Conservation (phyloP, 2,888 invertebrate genomes). For the Lasius fuliginosus region DNA sequence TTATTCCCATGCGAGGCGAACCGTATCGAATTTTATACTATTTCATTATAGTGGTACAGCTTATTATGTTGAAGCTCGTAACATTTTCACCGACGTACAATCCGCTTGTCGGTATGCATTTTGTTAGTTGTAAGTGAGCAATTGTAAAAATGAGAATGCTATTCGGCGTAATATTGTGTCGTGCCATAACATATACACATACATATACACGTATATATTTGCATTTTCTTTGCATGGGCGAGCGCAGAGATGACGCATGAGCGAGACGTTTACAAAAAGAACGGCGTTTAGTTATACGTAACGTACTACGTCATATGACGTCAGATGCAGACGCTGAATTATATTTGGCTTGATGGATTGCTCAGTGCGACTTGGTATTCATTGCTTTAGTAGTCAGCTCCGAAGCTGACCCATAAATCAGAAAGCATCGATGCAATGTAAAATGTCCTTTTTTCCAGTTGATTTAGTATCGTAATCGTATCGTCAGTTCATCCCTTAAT, state of each 20-base stretch:
- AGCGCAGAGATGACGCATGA: slow-evolving; percentile 31
- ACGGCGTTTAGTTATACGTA: slow-evolving; percentile 33
- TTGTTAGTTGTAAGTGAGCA: slow-evolving; percentile 13
- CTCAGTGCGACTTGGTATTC: slow-evolving; percentile 26
- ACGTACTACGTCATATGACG: slow-evolving; percentile 42
- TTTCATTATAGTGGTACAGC: slow-evolving; percentile 15
- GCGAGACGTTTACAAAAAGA: slow-evolving; percentile 31
- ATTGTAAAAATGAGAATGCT: slow-evolving; percentile 48
- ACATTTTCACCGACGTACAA: background rate
- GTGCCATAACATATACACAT: slow-evolving; percentile 3
- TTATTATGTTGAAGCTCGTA: slow-evolving; percentile 10
- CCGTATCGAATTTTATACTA: background rate
- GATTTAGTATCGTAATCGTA: slow-evolving; percentile 12
- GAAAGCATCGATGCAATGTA: slow-evolving; percentile 15
- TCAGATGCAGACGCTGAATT: slow-evolving; percentile 42
- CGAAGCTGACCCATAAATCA: slow-evolving; percentile 34
- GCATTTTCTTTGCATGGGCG: slow-evolving; percentile 29
- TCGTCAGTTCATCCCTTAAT: background rate
- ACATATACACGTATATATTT: slow-evolving; percentile 15
- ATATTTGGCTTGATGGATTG: slow-evolving; percentile 48
- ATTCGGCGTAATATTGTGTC: slow-evolving; percentile 6
- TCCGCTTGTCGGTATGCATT: background rate
- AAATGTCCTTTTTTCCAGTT: slow-evolving; percentile 21
- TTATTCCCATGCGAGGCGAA: slow-evolving; percentile 21
- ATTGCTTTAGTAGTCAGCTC: slow-evolving; percentile 34